Percentiles rank a stretch among this genome's conserved stretches.
These are phyloP conservation scores for Dipodomys ordii DNA, from an alignment of 2,113 vertebrate species.

Conservation along the genomic window DNA sequence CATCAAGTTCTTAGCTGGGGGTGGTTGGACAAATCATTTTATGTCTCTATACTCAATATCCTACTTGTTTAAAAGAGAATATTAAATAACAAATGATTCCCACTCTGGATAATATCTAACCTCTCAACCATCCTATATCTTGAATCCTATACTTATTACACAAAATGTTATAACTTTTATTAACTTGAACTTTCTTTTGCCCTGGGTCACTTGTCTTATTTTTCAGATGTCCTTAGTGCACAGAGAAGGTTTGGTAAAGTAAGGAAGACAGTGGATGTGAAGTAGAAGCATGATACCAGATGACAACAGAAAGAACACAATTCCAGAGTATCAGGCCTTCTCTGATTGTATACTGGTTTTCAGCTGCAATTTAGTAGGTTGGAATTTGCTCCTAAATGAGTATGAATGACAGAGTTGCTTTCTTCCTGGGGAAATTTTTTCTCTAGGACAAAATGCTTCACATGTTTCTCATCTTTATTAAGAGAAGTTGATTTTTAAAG, in stretches of 20 bases:
- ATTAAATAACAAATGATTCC: not conserved
- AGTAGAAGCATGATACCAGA: not conserved
- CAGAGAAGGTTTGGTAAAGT: not conserved
- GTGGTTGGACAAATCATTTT: not conserved
- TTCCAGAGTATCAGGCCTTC: not conserved
- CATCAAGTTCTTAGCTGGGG: not conserved
- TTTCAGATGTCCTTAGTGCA: not conserved
- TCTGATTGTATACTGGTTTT: not conserved
- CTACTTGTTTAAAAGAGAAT: not conserved
- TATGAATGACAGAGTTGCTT: not conserved
- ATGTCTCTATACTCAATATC: not conserved
- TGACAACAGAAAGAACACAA: accelerated
- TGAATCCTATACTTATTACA: not conserved
- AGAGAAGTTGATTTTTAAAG: not conserved
- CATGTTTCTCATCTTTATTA: not conserved
- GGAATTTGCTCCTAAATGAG: not conserved
- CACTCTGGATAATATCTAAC: not conserved
- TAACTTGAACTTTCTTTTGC: not conserved
- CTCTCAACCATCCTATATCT: not conserved
- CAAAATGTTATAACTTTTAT: not conserved
- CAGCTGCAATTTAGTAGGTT: not conserved
- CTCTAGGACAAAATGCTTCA: not conserved
- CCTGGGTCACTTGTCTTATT: not conserved
- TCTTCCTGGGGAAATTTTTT: not conserved
- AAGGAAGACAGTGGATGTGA: too few species aligned